Conservation (phyloP, 2,888 invertebrate species). For the Smittia aterrima region DNA sequence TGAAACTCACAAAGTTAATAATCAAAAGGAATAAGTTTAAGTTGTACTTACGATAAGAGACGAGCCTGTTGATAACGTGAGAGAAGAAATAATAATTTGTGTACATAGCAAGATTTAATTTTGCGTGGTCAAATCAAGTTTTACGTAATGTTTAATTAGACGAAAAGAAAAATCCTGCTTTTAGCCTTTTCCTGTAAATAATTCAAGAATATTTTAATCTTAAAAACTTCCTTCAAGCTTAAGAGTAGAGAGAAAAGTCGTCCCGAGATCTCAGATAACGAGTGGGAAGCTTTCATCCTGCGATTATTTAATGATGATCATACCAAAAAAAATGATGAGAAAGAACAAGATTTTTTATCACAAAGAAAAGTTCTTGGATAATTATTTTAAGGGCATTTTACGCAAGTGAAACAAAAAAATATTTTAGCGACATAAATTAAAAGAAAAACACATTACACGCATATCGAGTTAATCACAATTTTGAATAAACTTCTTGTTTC, state of each 20-base stretch:
- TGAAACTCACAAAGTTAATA: slow-evolving; percentile 13
- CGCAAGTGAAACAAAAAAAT: not conserved
- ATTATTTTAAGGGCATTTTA: slow-evolving; percentile 6
- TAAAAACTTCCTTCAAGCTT: not conserved
- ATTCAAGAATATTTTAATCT: not conserved
- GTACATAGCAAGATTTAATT: slow-evolving; percentile 10
- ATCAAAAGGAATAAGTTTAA: not conserved
- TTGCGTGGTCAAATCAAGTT: slow-evolving; percentile 25
- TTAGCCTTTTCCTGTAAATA: slow-evolving; percentile 19
- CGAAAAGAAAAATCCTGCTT: not conserved
- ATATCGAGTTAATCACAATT: slow-evolving; percentile 5
- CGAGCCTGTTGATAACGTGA: not conserved
- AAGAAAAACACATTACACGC: slow-evolving; percentile 1
- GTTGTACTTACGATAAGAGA: not conserved
- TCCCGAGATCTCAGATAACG: slow-evolving; percentile 13
- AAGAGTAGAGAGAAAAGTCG: not conserved
- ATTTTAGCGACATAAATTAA: not conserved
- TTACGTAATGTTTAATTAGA: slow-evolving; percentile 15
- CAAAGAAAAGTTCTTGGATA: slow-evolving; percentile 1
- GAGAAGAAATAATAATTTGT: not conserved
- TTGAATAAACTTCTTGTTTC: not conserved
- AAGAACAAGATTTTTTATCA: slow-evolving; percentile 19
- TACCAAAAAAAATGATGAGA: slow-evolving; percentile 6
- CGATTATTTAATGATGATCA: not conserved
- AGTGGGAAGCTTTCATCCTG: not conserved